These are phyloP conservation scores for Stenchaetothrips biformis DNA, from an alignment of 2,888 invertebrate genomes.

Conservation along the genomic window DNA sequence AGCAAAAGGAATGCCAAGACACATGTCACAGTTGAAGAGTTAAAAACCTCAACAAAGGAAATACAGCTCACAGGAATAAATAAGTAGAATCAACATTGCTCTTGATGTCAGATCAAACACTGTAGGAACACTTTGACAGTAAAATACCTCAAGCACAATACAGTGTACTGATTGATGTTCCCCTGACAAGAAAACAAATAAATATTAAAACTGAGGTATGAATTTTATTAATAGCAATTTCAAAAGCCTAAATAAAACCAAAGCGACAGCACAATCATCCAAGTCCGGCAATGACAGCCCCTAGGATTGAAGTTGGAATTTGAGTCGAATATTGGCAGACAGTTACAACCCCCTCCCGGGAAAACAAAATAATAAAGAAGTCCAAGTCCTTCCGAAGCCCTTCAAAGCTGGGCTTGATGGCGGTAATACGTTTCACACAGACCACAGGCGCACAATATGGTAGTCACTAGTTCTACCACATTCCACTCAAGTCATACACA, in stretches of 20 bases:
- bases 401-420: not conserved
- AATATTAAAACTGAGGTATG: constrained; percentile 8
- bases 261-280: constrained; percentile 8
- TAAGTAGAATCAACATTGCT: no score
- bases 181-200: not conserved
- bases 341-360: constrained; percentile 18
- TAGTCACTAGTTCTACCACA: constrained; percentile 24
- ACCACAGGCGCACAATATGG: constrained; percentile 22
- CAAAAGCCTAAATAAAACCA: constrained; percentile 19
- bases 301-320: constrained; percentile 25
- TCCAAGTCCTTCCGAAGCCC: constrained; percentile 1
- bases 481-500: constrained; percentile 21
- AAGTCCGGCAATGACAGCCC: constrained; percentile 24
- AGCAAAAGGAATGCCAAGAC: no score
- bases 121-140: no score
- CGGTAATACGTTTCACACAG: constrained; percentile 9
- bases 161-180: not conserved
- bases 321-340: constrained; percentile 21
- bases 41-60: no score
- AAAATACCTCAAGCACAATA: no score
- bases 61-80: no score
- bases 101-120: no score
- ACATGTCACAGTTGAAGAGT: no score
- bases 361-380: constrained; percentile 1
- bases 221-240: constrained; percentile 7